Evolutionary conservation across 2,113 vertebrate genomes (phyloP).

Genomic region (Poicephalus meyeri): DNA sequence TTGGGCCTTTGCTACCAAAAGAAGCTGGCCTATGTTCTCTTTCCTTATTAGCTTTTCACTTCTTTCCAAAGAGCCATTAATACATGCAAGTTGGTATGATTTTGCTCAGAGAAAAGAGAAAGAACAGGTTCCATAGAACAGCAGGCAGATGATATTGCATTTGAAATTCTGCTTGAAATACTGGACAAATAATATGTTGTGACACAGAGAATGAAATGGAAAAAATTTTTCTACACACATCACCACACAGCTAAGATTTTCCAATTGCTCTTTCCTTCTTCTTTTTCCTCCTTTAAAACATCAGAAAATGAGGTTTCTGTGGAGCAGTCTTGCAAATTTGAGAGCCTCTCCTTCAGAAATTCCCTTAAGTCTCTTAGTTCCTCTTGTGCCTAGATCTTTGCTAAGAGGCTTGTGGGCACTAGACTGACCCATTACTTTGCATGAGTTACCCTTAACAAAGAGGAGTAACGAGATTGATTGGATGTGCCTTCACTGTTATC

Average conservation of each 20-base stretch:
- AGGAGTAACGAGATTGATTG: background rate
- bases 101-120: background rate
- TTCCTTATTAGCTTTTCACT: background rate
- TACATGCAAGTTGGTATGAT: background rate
- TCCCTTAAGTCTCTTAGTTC: background rate
- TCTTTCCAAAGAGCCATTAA: background rate
- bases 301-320: background rate
- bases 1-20: background rate
- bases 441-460: background rate
- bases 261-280: background rate
- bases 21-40: background rate
- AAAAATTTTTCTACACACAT: background rate
- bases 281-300: background rate
- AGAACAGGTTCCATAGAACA: background rate
- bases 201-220: background rate
- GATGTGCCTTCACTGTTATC: background rate
- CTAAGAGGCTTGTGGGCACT: rapidly evolving
- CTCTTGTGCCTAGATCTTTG: background rate
- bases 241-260: background rate
- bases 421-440: background rate
- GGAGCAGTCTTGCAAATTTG: background rate
- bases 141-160: background rate
- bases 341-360: background rate
- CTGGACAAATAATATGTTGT: background rate
- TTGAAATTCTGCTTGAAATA: background rate